Percentiles rank a stretch among this genome's conserved stretches.
phyloP scores from a whole-genome alignment of 1,140 invertebrate genomes.

The Pachyrhynchus sulphureomaculatus region DNA sequence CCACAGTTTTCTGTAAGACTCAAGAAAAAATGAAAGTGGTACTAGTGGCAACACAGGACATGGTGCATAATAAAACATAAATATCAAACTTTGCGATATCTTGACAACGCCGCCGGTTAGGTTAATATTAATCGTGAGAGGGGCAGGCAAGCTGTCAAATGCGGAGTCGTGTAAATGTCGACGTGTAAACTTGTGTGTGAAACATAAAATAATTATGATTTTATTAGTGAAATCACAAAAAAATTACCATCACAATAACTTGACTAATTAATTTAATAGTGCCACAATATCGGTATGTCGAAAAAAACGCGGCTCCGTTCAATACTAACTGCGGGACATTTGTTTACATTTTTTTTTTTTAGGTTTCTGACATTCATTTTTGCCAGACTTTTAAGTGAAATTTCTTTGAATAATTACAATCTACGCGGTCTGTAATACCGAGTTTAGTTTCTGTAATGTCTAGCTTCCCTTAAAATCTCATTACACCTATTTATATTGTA shows the following conservation, averaged over 20 bases:
- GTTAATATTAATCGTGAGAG: too few relatives aligned
- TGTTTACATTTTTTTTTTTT: slow-evolving; percentile 30
- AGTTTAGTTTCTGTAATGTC: slow-evolving; percentile 16
- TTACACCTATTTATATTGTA: not conserved
- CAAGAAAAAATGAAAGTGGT: too few relatives aligned
- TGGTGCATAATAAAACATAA: too few relatives aligned
- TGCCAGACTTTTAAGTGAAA: slow-evolving; percentile 1
- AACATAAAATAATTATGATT: slow-evolving; percentile 24
- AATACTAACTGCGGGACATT: slow-evolving; percentile 3
- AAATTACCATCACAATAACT: not conserved
- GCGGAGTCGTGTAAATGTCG: slow-evolving; percentile 20
- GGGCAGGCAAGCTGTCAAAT: too few relatives aligned
- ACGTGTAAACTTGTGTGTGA: slow-evolving; percentile 19
- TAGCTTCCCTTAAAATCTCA: not conserved
- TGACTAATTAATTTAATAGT: not conserved
- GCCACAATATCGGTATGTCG: not conserved
- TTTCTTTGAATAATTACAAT: slow-evolving; percentile 5
- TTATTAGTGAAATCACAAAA: slow-evolving; percentile 20
- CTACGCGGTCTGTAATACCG: slow-evolving; percentile 17
- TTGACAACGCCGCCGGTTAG: too few relatives aligned
- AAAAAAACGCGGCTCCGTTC: not conserved
- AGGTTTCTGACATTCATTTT: slow-evolving; percentile 10
- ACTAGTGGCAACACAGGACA: too few relatives aligned
- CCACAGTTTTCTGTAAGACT: too few relatives aligned
- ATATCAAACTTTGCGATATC: too few relatives aligned